Percentiles rank a stretch among this genome's conserved stretches.
These are phyloP conservation scores for Brachypalpus laphriformis DNA, from an alignment of 2,888 invertebrate species.

Conservation along the genomic window DNA sequence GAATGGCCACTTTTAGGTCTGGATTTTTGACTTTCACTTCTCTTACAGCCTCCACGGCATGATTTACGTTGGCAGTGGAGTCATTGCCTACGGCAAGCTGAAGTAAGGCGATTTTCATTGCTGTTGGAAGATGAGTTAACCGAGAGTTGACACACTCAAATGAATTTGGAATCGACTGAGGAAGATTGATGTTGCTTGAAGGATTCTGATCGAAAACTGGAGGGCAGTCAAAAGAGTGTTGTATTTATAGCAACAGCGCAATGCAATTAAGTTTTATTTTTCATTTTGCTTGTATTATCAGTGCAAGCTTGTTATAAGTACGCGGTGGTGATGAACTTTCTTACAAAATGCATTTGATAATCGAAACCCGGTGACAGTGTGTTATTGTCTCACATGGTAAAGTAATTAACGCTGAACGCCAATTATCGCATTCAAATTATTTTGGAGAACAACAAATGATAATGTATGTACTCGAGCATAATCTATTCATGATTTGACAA, in stretches of 20 bases:
- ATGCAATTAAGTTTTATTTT: not conserved
- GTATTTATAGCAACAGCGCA: not conserved
- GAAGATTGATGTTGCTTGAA: not conserved
- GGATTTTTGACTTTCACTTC: conserved; percentile 77
- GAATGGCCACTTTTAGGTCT: conserved; percentile 84
- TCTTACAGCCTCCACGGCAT: conserved; percentile 77
- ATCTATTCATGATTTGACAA: too few relatives aligned
- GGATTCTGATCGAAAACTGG: not conserved
- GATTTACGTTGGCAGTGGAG: conserved; percentile 76
- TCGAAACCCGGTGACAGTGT: not conserved
- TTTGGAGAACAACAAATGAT: not conserved
- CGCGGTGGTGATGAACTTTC: too few relatives aligned
- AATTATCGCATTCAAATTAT: not conserved
- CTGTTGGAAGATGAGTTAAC: not conserved
- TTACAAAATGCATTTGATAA: not conserved
- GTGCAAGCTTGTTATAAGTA: not conserved
- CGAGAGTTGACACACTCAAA: not conserved
- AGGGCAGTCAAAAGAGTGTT: not conserved
- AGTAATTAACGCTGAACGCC: not conserved
- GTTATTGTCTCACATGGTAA: not conserved
- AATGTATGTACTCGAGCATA: too few relatives aligned
- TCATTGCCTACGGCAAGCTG: conserved; percentile 77
- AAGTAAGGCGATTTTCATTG: conserved; percentile 78
- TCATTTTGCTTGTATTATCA: not conserved
- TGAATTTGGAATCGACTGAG: not conserved